A percentile compares a stretch with the other conserved stretches of the same genome.
These are phyloP conservation scores for Tiliacea aurago DNA, from an alignment of 2,888 invertebrate genomes.

Conservation along the genomic window DNA sequence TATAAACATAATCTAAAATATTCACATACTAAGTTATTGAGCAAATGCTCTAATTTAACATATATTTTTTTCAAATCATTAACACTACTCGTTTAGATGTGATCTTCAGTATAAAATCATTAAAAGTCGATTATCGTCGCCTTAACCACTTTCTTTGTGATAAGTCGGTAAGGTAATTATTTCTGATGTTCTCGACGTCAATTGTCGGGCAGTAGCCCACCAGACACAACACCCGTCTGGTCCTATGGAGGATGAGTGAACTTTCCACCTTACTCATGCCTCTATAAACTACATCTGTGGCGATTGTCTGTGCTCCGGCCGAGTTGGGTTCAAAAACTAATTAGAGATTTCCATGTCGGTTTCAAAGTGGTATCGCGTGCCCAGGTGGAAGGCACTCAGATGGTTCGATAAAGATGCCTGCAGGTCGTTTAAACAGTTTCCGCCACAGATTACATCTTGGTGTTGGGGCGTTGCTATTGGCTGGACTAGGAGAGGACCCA, in stretches of 20 bases:
- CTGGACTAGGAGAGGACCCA: too few species aligned
- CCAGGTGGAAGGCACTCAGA: neutral
- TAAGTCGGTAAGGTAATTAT: neutral
- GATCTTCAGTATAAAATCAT: too few species aligned
- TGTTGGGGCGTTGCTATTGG: neutral
- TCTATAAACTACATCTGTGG: neutral
- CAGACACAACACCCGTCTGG: neutral
- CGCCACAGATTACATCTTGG: neutral
- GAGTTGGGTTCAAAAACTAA: too few species aligned
- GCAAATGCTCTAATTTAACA: too few species aligned
- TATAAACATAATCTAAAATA: too few species aligned
- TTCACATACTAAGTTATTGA: too few species aligned
- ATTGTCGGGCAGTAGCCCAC: neutral
- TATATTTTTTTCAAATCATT: too few species aligned
- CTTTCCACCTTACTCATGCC: neutral
- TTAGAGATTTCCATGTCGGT: neutral
- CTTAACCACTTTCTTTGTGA: neutral
- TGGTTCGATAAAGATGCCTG: neutral
- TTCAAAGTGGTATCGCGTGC: neutral
- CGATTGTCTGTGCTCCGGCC: neutral
- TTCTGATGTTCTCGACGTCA: neutral
- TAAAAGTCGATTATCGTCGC: too few species aligned
- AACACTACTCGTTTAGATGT: too few species aligned
- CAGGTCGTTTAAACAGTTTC: neutral
- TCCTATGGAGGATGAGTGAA: neutral